Evolutionary conservation across 2,888 invertebrate species (phyloP).

Genomic region (Chymomyza procnemis): DNA sequence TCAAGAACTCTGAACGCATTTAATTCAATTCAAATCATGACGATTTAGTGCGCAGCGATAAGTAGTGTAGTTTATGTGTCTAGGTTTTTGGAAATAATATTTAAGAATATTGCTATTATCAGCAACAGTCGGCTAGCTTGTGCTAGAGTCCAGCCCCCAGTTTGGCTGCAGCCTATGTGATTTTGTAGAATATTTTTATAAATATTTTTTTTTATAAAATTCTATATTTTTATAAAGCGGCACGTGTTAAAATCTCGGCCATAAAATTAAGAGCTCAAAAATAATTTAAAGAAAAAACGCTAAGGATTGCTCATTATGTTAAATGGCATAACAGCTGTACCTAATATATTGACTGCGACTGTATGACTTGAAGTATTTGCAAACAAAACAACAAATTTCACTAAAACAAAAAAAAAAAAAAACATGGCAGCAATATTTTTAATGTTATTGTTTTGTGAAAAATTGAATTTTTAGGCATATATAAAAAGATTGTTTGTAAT

Average conservation of each 20-base stretch:
- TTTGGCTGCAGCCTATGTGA: neutral
- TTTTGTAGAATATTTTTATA: neutral
- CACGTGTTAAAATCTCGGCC: neutral
- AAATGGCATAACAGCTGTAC: neutral
- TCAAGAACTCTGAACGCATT: neutral
- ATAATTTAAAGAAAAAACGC: too few species aligned
- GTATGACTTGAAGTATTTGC: neutral
- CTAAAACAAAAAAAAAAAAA: too few species aligned
- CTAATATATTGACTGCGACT: neutral
- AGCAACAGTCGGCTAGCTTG: neutral
- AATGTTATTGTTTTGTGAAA: neutral
- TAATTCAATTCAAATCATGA: neutral
- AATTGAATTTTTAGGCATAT: neutral
- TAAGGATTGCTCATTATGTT: neutral
- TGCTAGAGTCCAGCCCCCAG: constrained; percentile 23
- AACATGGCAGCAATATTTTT: neutral
- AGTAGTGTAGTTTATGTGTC: neutral
- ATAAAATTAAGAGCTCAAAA: too few species aligned
- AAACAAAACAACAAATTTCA: neutral
- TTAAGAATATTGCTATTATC: neutral
- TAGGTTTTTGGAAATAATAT: neutral
- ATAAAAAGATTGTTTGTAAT: neutral
- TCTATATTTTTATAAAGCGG: neutral
- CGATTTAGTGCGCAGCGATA: neutral
- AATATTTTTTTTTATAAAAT: too few species aligned